Evolutionary conservation across 2,888 invertebrate genomes (phyloP).

Genomic region (Gastracanthus pulcherrimus): DNA sequence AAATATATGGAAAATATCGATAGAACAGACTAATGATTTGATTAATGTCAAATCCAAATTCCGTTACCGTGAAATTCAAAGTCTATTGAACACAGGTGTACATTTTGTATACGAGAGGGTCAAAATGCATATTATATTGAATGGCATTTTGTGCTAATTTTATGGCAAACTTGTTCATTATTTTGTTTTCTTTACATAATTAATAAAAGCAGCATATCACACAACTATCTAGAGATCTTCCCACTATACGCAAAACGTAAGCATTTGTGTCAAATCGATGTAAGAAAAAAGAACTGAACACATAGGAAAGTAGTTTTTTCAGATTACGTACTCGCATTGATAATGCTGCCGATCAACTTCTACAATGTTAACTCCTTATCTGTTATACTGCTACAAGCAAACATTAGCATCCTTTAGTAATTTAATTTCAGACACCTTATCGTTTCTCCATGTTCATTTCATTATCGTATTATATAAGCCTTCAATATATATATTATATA

Average conservation of each 20-base stretch:
- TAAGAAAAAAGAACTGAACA: not conserved
- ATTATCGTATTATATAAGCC: not conserved
- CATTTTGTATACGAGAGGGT: not conserved
- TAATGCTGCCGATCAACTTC: slow-evolving; percentile 24
- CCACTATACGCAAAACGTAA: too few species aligned
- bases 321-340: slow-evolving; percentile 7
- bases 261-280: slow-evolving; percentile 9
- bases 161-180: slow-evolving; percentile 11
- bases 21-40: not conserved
- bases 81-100: not conserved
- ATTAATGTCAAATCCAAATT: not conserved
- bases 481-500: not conserved
- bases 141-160: slow-evolving; percentile 2
- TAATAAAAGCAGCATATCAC: slow-evolving; percentile 1
- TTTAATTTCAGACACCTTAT: not conserved
- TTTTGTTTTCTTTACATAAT: not conserved
- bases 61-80: not conserved
- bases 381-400: not conserved
- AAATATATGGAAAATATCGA: not conserved
- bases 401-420: slow-evolving; percentile 21
- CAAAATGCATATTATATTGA: not conserved
- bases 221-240: too few species aligned
- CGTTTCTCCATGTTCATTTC: not conserved
- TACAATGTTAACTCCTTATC: slow-evolving; percentile 12
- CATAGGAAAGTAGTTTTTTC: not conserved